Evolutionary conservation across 2,888 invertebrate species (phyloP).

Genomic region (Acrocera orbiculus): DNA sequence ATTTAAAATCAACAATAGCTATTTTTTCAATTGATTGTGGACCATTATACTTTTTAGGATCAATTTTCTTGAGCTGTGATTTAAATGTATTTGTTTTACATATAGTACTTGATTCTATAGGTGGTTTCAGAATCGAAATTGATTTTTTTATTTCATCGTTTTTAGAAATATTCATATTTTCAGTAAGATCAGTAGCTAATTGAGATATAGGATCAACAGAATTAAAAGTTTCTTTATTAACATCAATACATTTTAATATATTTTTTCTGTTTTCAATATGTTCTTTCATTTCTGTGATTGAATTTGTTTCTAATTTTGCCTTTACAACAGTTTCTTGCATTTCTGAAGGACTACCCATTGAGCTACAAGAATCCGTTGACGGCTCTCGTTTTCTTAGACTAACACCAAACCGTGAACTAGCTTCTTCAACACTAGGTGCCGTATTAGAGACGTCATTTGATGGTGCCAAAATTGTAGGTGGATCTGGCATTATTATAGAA

Average conservation of each 20-base stretch:
- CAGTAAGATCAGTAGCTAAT: conserved; percentile 67
- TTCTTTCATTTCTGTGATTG: conserved; percentile 72
- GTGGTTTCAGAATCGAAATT: conserved; percentile 13
- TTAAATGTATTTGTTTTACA: conserved; percentile 38
- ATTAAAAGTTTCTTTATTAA: conserved; percentile 21
- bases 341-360: conserved; percentile 34
- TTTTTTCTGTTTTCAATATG: conserved; percentile 48
- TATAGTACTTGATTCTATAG: conserved; percentile 17
- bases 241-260: conserved; percentile 12
- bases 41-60: conserved; percentile 39
- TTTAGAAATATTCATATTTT: conserved; percentile 52
- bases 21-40: conserved; percentile 38
- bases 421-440: conserved; percentile 53
- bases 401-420: conserved; percentile 52
- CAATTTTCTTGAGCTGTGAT: conserved; percentile 57
- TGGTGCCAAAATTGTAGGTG: conserved; percentile 17
- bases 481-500: conserved; percentile 16
- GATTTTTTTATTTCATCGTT: conserved; percentile 15
- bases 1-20: conserved; percentile 67
- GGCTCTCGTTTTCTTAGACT: conserved; percentile 49
- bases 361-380: conserved; percentile 39
- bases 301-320: conserved; percentile 63
- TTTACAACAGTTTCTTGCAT: too few relatives aligned
- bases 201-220: conserved; percentile 60
- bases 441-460: conserved; percentile 39